phyloP scores from a whole-genome alignment of 2,888 invertebrate species.

The Tetragonula carbonaria region DNA sequence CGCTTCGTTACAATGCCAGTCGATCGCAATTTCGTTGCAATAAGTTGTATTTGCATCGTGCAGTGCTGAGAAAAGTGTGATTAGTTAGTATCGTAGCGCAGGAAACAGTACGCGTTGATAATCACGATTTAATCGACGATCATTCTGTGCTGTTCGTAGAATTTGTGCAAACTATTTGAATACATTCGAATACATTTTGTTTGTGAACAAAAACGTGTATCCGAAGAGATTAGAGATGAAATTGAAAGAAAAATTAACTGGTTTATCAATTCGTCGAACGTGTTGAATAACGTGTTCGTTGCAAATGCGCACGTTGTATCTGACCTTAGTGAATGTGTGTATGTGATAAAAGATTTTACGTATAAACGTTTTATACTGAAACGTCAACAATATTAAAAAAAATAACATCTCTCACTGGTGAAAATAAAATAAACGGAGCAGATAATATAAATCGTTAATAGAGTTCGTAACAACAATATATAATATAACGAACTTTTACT shows the following conservation, averaged over 20 bases:
- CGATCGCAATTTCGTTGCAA: background rate
- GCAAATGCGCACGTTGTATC: background rate
- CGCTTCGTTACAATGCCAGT: background rate
- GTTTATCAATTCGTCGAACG: slow-evolving; percentile 19
- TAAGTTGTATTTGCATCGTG: too few species aligned
- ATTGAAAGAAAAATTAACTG: background rate
- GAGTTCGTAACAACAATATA: too few species aligned
- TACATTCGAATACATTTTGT: background rate
- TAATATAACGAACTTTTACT: background rate
- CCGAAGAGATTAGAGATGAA: background rate
- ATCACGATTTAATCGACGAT: background rate
- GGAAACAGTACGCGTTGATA: background rate
- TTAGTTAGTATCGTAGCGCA: background rate
- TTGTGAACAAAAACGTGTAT: background rate
- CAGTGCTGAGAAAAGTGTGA: background rate
- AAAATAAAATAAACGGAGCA: background rate
- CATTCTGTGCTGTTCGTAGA: background rate
- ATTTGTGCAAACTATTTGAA: slow-evolving; percentile 6
- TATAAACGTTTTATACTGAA: background rate
- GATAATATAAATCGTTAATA: background rate
- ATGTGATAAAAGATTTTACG: background rate
- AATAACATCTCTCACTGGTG: background rate
- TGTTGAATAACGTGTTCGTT: background rate
- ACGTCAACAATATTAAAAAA: background rate
- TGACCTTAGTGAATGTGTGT: slow-evolving; percentile 1